Evolutionary conservation across 2,113 vertebrate genomes (phyloP).

Genomic region (Centropristis striata): DNA sequence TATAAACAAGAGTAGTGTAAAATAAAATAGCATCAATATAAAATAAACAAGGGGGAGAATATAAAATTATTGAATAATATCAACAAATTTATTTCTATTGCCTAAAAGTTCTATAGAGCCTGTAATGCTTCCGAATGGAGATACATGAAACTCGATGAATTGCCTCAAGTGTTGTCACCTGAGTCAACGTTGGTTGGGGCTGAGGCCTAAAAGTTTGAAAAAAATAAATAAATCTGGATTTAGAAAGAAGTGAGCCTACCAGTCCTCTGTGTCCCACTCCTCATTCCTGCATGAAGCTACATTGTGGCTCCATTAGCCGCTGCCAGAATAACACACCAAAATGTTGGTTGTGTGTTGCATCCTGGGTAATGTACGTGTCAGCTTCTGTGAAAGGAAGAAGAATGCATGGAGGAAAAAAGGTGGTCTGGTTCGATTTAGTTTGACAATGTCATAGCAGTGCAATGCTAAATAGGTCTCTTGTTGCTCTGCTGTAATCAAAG

Average conservation of each 20-base stretch:
- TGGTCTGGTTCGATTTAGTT: not conserved
- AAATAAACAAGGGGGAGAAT: too few species aligned
- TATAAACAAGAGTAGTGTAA: too few species aligned
- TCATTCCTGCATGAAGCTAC: not conserved
- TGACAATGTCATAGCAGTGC: not conserved
- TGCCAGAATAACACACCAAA: not conserved
- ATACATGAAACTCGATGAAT: not conserved
- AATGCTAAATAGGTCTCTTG: not conserved
- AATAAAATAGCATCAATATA: too few species aligned
- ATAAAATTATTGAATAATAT: too few species aligned
- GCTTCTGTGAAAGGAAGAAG: not conserved
- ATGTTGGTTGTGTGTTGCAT: not conserved
- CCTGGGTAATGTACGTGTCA: not conserved
- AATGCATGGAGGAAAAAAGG: not conserved
- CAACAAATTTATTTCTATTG: too few species aligned
- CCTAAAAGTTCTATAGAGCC: not conserved
- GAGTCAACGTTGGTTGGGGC: not conserved
- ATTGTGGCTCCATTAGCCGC: not conserved
- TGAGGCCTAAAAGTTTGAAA: too few species aligned
- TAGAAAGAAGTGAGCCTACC: not conserved
- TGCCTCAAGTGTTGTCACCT: not conserved
- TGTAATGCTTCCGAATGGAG: not conserved
- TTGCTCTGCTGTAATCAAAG: constrained; percentile 7
- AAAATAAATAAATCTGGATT: not conserved
- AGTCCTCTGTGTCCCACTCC: not conserved